Conservation (phyloP, 2,888 invertebrate species). For the Netelia virgata region DNA sequence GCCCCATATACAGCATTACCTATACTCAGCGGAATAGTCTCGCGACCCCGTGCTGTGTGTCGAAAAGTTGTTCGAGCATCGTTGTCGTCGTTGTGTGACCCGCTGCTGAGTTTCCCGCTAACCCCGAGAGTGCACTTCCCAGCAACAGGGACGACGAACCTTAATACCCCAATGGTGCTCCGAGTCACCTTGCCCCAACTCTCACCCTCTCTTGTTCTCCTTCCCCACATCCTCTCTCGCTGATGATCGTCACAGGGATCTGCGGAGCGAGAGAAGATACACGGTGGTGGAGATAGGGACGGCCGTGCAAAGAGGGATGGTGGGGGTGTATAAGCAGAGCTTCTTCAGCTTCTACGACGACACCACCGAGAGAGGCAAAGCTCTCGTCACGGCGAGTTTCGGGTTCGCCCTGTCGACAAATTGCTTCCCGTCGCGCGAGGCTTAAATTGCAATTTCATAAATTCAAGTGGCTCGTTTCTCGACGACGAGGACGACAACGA, state of each 20-base stretch:
- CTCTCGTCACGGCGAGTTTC: conserved; percentile 22
- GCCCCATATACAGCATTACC: neutral
- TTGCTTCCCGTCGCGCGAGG: conserved; percentile 72
- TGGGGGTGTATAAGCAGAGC: conserved; percentile 43
- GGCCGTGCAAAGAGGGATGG: conserved; percentile 2
- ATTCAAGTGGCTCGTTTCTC: conserved; percentile 72
- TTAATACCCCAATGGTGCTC: conserved; percentile 17
- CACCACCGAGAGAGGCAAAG: conserved; percentile 27
- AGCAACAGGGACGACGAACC: conserved; percentile 22
- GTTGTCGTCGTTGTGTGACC: conserved; percentile 24
- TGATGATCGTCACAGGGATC: conserved; percentile 27
- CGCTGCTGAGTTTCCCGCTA: conserved; percentile 30
- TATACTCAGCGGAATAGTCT: neutral
- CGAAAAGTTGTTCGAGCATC: conserved; percentile 58
- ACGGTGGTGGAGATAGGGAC: neutral
- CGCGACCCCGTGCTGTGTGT: conserved; percentile 8
- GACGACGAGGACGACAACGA: conserved; percentile 24
- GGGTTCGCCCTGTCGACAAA: conserved; percentile 70
- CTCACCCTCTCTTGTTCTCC: conserved; percentile 19
- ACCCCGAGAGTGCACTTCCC: conserved; percentile 48
- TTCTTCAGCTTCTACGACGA: conserved; percentile 44
- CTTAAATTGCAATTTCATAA: conserved; percentile 81
- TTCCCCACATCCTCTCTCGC: conserved; percentile 4
- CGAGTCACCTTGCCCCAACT: neutral
- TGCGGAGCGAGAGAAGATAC: neutral